Evolutionary conservation across 1,140 invertebrate genomes (phyloP), one percentile per base, ranked within the genome.

Genomic region (Caenorhabditis latens): DNA sequence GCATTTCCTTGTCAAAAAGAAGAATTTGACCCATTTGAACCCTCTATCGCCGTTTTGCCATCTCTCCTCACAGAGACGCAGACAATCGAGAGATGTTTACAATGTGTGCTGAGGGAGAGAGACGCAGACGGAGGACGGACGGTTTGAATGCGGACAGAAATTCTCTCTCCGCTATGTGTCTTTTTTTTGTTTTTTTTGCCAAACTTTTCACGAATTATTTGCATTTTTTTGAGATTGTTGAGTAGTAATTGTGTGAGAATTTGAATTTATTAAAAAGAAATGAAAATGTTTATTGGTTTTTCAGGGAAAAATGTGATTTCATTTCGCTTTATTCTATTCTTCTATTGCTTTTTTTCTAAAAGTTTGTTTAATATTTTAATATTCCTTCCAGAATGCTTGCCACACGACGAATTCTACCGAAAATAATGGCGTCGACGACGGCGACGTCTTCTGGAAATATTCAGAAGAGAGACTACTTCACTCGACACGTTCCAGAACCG

Each of bases 391-490:
- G 65, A 32, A 71, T 71, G 65, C 42, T 71, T 43, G 40, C 65
- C 40, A 43, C 65, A 4, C 65, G 65, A 16, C 65, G 65, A 9
- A 40, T 71, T 19, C 65, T 71, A 19, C 65, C 65, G 46, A 71
- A 71, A 24, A 16, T 71, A 1, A 40, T 46, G 5, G 19, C 40
- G 11, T 24, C 71, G 11, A 46, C 71, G 8, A 19, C 71, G 4
- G 71, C 71, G 21, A 42, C 40, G 9, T 24, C 46, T 11, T 32
- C 43, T 8, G 24, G 19, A 13, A 24, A 46, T 79, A 24, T 53
- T 79, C 71, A 79, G 40, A 79, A 79, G n/a, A 79, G 71, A 79
- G n/a, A 79, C 8, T 79, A 79, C n/a, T 79, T 79, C 46, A 79
- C 71, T 4, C 32, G 71, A 21, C 43, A 50, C 24, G 71, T 79